A percentile compares a stretch with the other conserved stretches of the same genome.
Conservation (phyloP, 2,113 vertebrate genomes). For the Sapayoa aenigma region DNA sequence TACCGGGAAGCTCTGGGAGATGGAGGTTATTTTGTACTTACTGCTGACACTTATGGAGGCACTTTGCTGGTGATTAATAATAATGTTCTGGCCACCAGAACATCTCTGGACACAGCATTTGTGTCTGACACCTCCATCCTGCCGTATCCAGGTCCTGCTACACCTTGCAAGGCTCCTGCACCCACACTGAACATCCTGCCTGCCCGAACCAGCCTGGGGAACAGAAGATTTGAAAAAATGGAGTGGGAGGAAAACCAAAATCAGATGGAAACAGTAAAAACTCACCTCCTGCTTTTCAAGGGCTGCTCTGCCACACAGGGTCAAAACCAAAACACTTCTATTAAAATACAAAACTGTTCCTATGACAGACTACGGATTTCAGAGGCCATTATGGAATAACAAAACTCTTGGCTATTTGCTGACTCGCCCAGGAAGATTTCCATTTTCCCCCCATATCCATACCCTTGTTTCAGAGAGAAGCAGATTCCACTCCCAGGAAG, state of each 20-base stretch:
- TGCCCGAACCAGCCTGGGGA: neutral
- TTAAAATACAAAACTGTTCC: neutral
- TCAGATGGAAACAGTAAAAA: neutral
- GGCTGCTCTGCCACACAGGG: neutral
- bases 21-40: neutral
- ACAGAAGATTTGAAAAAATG: neutral
- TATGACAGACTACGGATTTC: neutral
- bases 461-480: neutral
- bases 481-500: neutral
- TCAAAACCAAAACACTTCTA: neutral
- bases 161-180: neutral
- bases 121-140: neutral
- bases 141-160: neutral
- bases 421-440: neutral
- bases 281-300: neutral
- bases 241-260: neutral
- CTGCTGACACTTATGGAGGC: neutral
- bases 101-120: neutral
- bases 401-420: neutral
- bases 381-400: neutral
- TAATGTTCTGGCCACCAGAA: neutral
- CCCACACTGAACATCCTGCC: rapidly evolving
- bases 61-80: neutral
- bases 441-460: neutral
- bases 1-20: neutral